phyloP scores from a whole-genome alignment of 2,888 invertebrate species.

The Heterodera filipjevi region DNA sequence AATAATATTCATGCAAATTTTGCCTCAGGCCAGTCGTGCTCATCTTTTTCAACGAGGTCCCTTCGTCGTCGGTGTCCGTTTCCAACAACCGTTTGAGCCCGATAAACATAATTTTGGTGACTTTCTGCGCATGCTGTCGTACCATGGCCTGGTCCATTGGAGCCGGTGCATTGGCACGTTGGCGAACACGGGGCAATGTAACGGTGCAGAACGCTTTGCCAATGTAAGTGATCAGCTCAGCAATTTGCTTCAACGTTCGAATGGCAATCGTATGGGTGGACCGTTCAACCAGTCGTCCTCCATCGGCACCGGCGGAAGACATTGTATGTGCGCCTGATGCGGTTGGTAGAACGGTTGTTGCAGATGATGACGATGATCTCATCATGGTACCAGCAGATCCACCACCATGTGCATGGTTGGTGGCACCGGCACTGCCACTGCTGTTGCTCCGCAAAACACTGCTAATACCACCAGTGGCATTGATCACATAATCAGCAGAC shows the following conservation, averaged over 20 bases:
- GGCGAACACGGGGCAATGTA: constrained; percentile 21
- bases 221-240: constrained; percentile 29
- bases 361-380: neutral
- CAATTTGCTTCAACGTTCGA: constrained; percentile 23
- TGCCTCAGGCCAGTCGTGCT: neutral
- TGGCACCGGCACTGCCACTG: neutral
- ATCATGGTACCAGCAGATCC: neutral
- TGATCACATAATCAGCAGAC: neutral
- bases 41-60: neutral
- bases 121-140: constrained; percentile 21
- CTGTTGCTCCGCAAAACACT: neutral
- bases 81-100: constrained; percentile 27
- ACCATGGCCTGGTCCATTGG: constrained; percentile 17
- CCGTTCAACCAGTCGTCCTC: constrained; percentile 17
- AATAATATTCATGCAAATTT: neutral
- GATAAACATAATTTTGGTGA: constrained; percentile 24
- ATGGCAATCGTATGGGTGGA: constrained; percentile 24
- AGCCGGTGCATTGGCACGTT: neutral
- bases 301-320: neutral
- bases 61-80: neutral
- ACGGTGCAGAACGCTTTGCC: constrained; percentile 34
- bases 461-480: too few relatives aligned
- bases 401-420: neutral
- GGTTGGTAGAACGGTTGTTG: too few relatives aligned
- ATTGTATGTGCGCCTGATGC: too few relatives aligned